Evolutionary conservation across 1,140 invertebrate genomes (phyloP), one percentile per base, ranked within the genome.

Genomic region (Magallana ariakensis): DNA sequence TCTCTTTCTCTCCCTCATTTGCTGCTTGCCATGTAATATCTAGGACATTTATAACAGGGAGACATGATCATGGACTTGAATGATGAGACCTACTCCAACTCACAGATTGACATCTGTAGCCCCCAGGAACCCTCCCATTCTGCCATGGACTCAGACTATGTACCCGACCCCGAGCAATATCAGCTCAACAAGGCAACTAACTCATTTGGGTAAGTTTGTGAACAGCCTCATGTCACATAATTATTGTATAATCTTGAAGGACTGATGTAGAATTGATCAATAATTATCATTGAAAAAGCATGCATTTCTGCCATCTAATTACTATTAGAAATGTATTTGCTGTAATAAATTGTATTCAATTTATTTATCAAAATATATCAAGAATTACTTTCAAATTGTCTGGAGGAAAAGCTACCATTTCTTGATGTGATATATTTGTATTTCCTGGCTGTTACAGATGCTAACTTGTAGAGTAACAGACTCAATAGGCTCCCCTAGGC

Each of bases 1-100:
- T 70, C 19, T 70, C 22, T 70, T 0, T 83, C 55, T 83, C 4
- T 22, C 26, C 5, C 33, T 46, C 33, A 0, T 46, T 46, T 46
- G 33, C 1, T 46, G 33, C 2, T 0, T 46, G 33, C 33, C 33
- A 46, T 46, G 33, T 46, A 46, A 46, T 46, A 46, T 46, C 33
- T 46, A 46, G 15, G 0, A 15, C 33, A 22, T 81, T 56, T 57
- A 33, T 84, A 60, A n/a, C 83, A 84, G 83, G 33, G 62, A 6
- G 62, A 86, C 19, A 81, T 86, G 80, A 86, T 86, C n/a, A 86
- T 86, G 85, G 60, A 86, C 54, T 10, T 86, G 81, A 86, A 86
- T 62, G 85, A 86, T 82, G 85, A 86, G 60, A 19, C 81, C 1
- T 86, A 86, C 81, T 86, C 85, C 16, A 62, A 60, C 56, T 56